Evolutionary conservation across 2,888 invertebrate species (phyloP).

Genomic region (Blomia tropicalis): DNA sequence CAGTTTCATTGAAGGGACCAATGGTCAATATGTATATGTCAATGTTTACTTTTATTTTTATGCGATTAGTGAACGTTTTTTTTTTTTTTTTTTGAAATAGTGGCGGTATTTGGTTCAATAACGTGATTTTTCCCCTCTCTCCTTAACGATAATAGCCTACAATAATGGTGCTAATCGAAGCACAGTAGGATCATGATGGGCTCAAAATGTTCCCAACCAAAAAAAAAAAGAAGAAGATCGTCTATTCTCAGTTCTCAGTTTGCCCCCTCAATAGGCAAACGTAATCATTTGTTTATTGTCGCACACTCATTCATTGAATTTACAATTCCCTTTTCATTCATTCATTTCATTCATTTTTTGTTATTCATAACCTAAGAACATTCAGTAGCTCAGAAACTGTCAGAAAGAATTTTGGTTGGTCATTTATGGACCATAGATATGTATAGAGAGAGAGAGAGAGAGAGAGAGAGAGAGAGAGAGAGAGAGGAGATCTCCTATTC

Average conservation of each 20-base stretch:
- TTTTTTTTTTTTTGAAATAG: no score
- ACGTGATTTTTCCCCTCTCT: background rate
- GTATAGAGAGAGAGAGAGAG: no score
- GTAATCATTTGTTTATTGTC: slow-evolving; percentile 15
- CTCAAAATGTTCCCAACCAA: no score
- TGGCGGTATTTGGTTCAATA: no score
- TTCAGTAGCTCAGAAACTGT: background rate
- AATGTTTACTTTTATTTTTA: slow-evolving; percentile 14
- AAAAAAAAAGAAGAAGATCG: no score
- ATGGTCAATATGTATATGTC: slow-evolving; percentile 4
- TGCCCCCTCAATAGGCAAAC: background rate
- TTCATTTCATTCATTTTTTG: background rate
- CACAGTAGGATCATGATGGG: background rate
- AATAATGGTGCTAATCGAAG: background rate
- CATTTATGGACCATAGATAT: no score
- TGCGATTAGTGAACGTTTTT: slow-evolving; percentile 6
- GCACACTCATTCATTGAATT: background rate
- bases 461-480: no score
- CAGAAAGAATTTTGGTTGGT: no score
- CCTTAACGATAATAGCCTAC: background rate
- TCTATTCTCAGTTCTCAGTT: background rate
- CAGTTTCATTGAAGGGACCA: background rate
- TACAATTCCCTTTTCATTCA: background rate
- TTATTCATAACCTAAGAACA: background rate
- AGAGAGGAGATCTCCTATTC: no score